Base-by-base conservation (phyloP, 2,797 vertebrate genomes). In the Emys orbicularis region DNA sequence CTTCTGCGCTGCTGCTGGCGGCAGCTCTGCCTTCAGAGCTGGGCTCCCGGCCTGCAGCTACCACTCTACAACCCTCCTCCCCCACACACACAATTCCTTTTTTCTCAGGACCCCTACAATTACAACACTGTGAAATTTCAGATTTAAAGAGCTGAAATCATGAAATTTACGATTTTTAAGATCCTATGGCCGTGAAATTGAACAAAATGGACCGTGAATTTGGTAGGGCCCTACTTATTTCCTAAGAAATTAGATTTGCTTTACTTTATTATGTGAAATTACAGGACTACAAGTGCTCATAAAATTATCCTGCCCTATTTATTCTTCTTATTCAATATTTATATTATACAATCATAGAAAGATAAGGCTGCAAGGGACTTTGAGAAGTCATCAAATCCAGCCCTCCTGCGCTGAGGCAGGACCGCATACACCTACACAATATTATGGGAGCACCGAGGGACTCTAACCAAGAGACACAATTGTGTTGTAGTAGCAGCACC, bases 261-360 rank as follows among this genome's bases (percentile, higher is more conserved):
- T 94, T 81, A 18, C 19, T 31, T 87, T 90, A 68, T 47, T 83
- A 68, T 79, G 87, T 81, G 61, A 83, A 93, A 23, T 92, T 86
- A 59, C 76, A 85, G 90, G 89, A 41, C 49, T 86, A 6, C 87
- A 44, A 37, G 23, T 90, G 27, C 27, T 94, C 61, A 8, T 83
- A 90, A 94, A 74, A 87, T 87, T 96, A 65, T 44, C 1, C 29
- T 94, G 53, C 18, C 23, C 6, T 89, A 93, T 90, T 88, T 81
- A 44, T 83, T 87, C 44, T 93, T 59, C 1, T 81, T 74, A 50
- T 37, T 56, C 34, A 41, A 21, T 61, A 44, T 15, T 56, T 12
- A 5, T 72, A 41, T 61, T 18, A 65, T 65, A 65, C 16, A n/a
- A n/a, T 65, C 59, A 57, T 57, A n/a, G 59, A n/a, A n/a, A 65